Conservation (phyloP, 1,140 invertebrate genomes). For the Bactericera cockerelli region DNA sequence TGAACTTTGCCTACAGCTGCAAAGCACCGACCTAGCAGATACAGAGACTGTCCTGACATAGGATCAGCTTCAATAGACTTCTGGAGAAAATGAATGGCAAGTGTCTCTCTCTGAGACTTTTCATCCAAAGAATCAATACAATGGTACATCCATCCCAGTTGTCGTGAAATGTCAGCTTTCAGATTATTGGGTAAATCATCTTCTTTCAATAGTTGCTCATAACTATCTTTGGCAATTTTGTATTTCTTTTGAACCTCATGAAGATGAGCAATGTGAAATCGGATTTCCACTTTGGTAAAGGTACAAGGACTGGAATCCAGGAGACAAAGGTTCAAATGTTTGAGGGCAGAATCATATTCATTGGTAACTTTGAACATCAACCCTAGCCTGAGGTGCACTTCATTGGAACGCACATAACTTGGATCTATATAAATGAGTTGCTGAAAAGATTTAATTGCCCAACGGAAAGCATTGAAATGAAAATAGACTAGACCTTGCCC, state of each 20-base stretch:
- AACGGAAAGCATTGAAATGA: conserved; percentile 85
- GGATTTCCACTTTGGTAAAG: conserved; percentile 62
- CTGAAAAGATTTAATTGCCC: conserved; percentile 82
- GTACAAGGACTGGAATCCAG: conserved; percentile 54
- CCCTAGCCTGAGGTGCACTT: conserved; percentile 81
- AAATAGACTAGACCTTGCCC: conserved; percentile 88
- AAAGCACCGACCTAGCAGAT: conserved; percentile 80
- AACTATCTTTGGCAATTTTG: conserved; percentile 76
- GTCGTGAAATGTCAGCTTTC: conserved; percentile 80
- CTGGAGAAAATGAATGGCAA: conserved; percentile 77
- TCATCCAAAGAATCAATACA: conserved; percentile 66
- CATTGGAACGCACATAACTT: conserved; percentile 69
- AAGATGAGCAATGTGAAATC: conserved; percentile 94
- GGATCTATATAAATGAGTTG: conserved; percentile 82
- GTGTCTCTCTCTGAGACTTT: conserved; percentile 53
- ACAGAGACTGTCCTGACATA: conserved; percentile 84
- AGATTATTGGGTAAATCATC: conserved; percentile 59
- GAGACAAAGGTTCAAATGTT: conserved; percentile 75
- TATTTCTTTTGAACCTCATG: conserved; percentile 84
- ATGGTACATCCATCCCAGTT: conserved; percentile 95
- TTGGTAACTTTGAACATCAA: conserved; percentile 82
- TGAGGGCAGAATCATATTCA: conserved; percentile 69
- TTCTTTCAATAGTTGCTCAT: conserved; percentile 76
- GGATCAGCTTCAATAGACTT: conserved; percentile 83
- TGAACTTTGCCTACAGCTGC: conserved; percentile 89